Base-by-base conservation (phyloP, 2,888 invertebrate genomes). In the Metellina segmentata region DNA sequence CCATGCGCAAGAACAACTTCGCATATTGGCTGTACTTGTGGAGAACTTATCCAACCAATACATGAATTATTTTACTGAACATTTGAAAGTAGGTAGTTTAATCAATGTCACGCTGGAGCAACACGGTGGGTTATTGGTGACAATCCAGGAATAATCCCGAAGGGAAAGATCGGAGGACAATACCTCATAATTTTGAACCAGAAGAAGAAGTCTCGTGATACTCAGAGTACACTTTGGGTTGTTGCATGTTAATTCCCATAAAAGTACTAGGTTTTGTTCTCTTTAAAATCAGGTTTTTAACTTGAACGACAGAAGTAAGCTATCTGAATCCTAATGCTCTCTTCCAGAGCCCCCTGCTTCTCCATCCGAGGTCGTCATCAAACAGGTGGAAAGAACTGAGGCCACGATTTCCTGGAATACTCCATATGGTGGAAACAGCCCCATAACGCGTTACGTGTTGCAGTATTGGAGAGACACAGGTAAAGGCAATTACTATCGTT, bases 391-490 rank as follows among this genome's bases (percentile, higher is more conserved):
- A 16, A 74, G 85, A 19, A 81, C 70, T 7, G 85, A 89, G 70
- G 89, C 82, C 11, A 92, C 92, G 0, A 69, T 92, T 6, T 75
- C 61, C 1, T 92, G 92, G 92, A 85, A n/a, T 9, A 85, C 85
- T 0, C 92, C 92, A 2, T 89, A 92, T n/a, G 88, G 79, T 19
- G 92, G 89, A 0, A 89, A 89, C 69, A 92, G 92, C 34, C 92
- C 92, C 20, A 87, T 92, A n/a, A 85, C 75, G 1, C 61, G 81
- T 5, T 92, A 85, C 71, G 52, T 89, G 0, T 7, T 92, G 0
- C 92, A 92, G 20, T 92, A 81, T 34, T 92, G 92, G 92, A 89
- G 87, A 53, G 92, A 92, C 34, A 92, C 92, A 19, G 92, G 92
- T 92, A 61, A 74, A 74, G 8, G 4, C 7, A 78, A 2, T 1